Evolutionary conservation across 2,888 invertebrate species (phyloP).

Genomic region (Adelphocoris suturalis): DNA sequence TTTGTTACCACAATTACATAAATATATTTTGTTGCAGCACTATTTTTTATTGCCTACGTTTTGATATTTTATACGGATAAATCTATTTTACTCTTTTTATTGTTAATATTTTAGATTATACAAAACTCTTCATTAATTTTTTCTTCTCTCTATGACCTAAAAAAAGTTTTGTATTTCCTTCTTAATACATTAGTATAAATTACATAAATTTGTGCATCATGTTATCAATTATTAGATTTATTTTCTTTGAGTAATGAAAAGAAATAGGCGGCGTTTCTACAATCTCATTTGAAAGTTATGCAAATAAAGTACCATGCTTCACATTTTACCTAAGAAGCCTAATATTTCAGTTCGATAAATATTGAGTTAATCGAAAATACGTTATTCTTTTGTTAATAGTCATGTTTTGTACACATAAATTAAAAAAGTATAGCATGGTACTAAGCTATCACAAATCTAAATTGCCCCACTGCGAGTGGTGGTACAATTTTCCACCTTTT

Average conservation of each 20-base stretch:
- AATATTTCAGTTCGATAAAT: slow-evolving; percentile 41
- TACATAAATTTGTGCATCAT: slow-evolving; percentile 65
- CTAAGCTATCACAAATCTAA: slow-evolving; percentile 46
- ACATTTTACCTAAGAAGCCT: slow-evolving; percentile 35
- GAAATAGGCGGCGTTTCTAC: slow-evolving; percentile 29
- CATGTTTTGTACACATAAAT: slow-evolving; percentile 12
- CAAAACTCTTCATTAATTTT: slow-evolving; percentile 50
- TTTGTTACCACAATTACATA: slow-evolving; percentile 46
- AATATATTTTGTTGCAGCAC: slow-evolving; percentile 72
- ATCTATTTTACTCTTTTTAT: slow-evolving; percentile 54
- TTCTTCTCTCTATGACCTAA: slow-evolving; percentile 39
- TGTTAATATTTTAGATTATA: slow-evolving; percentile 52
- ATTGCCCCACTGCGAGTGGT: background rate
- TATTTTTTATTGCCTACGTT: slow-evolving; percentile 73
- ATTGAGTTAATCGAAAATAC: background rate
- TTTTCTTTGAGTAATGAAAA: slow-evolving; percentile 23
- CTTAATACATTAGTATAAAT: slow-evolving; percentile 56
- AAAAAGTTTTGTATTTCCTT: slow-evolving; percentile 38
- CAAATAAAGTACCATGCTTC: background rate
- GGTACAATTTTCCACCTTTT: background rate
- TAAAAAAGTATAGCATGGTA: slow-evolving; percentile 17
- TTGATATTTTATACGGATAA: slow-evolving; percentile 62
- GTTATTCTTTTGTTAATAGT: slow-evolving; percentile 1
- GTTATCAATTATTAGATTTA: slow-evolving; percentile 59
- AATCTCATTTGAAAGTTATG: background rate